These are phyloP conservation scores for Coenonympha arcania DNA, from an alignment of 2,888 invertebrate genomes.

Conservation along the genomic window DNA sequence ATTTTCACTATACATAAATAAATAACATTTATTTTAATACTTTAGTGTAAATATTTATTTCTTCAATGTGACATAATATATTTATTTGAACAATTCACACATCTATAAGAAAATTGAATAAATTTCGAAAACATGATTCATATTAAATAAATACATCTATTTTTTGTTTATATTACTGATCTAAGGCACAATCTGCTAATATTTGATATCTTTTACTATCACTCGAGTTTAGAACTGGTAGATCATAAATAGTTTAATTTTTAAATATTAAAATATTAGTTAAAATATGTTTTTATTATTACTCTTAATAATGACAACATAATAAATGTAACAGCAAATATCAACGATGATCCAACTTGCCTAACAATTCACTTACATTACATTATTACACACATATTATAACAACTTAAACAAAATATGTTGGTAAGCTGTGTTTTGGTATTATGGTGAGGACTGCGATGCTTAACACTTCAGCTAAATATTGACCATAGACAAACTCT, in stretches of 20 bases:
- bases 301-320: slow-evolving; percentile 52
- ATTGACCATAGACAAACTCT: too few species aligned
- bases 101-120: slow-evolving; percentile 45
- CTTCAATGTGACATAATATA: slow-evolving; percentile 38
- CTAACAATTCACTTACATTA: slow-evolving; percentile 62
- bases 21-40: slow-evolving; percentile 40
- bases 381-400: slow-evolving; percentile 57
- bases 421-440: slow-evolving; percentile 75
- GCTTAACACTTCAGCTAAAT: slow-evolving; percentile 42
- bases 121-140: slow-evolving; percentile 42
- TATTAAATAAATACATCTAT: slow-evolving; percentile 22
- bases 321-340: slow-evolving; percentile 68
- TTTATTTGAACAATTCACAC: slow-evolving; percentile 39
- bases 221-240: slow-evolving; percentile 58
- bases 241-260: slow-evolving; percentile 52
- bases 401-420: slow-evolving; percentile 69
- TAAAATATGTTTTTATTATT: slow-evolving; percentile 51
- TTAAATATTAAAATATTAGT: slow-evolving; percentile 45
- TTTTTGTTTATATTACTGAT: slow-evolving; percentile 54
- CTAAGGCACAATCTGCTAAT: slow-evolving; percentile 70
- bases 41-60: slow-evolving; percentile 39
- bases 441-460: slow-evolving; percentile 71
- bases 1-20: slow-evolving; percentile 39
- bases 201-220: slow-evolving; percentile 59
- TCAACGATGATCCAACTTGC: slow-evolving; percentile 55